Evolutionary conservation across 2,797 vertebrate species (phyloP), one percentile per base, ranked within the genome.

Genomic region (Leucoraja ocellata): DNA sequence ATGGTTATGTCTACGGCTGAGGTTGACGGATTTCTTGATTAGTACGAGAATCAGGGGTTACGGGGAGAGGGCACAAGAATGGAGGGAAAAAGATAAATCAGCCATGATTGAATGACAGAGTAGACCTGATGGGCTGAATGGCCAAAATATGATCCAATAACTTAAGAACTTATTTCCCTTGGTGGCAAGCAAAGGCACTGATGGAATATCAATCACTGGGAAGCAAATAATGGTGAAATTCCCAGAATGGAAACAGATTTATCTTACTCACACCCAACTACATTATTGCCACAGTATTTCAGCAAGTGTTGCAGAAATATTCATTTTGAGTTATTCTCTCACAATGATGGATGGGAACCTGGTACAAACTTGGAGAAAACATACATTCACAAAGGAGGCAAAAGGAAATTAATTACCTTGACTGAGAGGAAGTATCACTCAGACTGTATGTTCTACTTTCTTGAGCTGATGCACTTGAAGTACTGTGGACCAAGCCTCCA

Each of bases 401-500:
- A 86, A 86, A 32, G 14, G 1, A 4, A 68, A 36, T 11, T 28
- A 36, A 25, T 95, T 95, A 99, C 99, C 98, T 98, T 95, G 98
- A 97, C 94, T 98, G 98, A 1, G 98, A 98, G 46, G 97, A 95
- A 0, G 95, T 96, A 13, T 99, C 98, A 18, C 96, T 98, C 21
- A 97, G 96, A 93, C 96, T 96, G 94, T 97, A 98, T 94, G 97
- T 96, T 94, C 97, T 96, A 86, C 96, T 95, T 93, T 99, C 98
- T 94, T 97, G 96, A 0, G 95, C 95, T 76, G 99, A 97, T 4
- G 97, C 97, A 93, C 95, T 97, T 5, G 97, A 95, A 25, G 58
- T 36, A 46, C 36, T 76, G 71, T 92, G 90, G 11, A 76, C 71
- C 9, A 92, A 74, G 25, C 95, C 94, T 0, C 96, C 95, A 0